Base-by-base conservation (phyloP, 2,797 vertebrate species). In the Enteromius fasciolatus region DNA sequence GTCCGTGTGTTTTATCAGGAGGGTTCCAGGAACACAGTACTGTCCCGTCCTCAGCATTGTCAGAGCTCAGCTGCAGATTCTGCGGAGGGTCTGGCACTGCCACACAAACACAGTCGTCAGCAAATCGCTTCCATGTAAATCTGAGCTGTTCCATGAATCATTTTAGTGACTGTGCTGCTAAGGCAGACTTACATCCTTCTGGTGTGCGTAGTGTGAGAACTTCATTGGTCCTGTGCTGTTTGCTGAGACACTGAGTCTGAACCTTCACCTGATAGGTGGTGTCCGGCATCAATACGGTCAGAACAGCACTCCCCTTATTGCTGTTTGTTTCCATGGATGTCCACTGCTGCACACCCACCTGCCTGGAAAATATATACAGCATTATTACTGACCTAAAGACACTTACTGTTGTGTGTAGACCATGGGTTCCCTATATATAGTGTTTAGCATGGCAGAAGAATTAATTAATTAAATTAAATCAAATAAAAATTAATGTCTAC, bases 231-330 rank as follows among this genome's bases (percentile, higher is more conserved):
- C 94, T 96, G 91, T 99, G 96, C 83, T 94, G 87, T 87, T 94
- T 93, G 90, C 93, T 97, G 88, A 99, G 95, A 41, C 97, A 98
- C 85, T 98, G 97, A 4, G 97, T 97, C 86, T 98, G 96, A 25
- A 99, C 97, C 83, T 99, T 99, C 52, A 97, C 95, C 36, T 98
- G 97, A 83, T 99, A 99, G 0, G 95, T 98, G 87, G 96, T 96
- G 88, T 98, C 98, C 0, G 98, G 98, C 81, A 96, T 95, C 73
- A 99, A 91, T n/a, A 99, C 94, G 0, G 92, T 97, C 86, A 99
- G 88, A 0, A 94, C 89, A 1, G 93, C 93, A 90, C 93, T 97
- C 72, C 95, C 96, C 90, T 99, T 99, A 90, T 96, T 98, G 92
- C 97, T 99, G 90, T 98, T 96, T 0, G 97, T 98, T 87, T 99